These are phyloP conservation scores for Telmatherina bonti DNA, from an alignment of 2,797 vertebrate genomes.

Conservation along the genomic window DNA sequence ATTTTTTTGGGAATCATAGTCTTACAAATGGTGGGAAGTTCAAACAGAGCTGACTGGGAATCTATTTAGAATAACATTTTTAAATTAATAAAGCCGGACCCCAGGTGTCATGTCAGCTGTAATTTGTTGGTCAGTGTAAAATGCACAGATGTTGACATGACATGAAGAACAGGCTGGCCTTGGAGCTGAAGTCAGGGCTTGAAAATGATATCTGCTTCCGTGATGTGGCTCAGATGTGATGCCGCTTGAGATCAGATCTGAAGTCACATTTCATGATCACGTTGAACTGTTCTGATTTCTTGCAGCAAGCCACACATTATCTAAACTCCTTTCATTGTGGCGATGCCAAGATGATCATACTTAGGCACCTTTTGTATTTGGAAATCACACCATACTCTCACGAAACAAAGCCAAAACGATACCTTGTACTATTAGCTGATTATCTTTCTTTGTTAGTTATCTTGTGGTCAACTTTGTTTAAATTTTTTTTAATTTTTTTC, in stretches of 20 bases:
- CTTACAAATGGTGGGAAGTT: conserved; percentile 33
- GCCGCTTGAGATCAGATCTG: neutral
- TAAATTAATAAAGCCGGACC: conserved; percentile 31
- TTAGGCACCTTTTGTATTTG: conserved; percentile 53
- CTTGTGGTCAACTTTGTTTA: neutral
- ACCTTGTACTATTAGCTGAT: conserved; percentile 56
- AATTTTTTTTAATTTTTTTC: conserved; percentile 2
- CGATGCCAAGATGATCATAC: conserved; percentile 41
- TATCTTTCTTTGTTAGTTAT: conserved; percentile 47
- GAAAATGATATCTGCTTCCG: conserved; percentile 16
- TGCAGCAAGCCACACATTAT: conserved; percentile 16
- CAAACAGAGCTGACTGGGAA: conserved; percentile 21
- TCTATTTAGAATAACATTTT: conserved; percentile 39
- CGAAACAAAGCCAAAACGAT: conserved; percentile 57
- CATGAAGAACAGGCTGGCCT: conserved; percentile 26
- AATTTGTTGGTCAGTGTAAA: conserved; percentile 71
- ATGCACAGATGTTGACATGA: conserved; percentile 47
- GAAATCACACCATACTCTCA: conserved; percentile 56
- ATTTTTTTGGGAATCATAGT: conserved; percentile 59
- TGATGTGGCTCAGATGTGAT: neutral
- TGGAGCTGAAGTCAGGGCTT: conserved; percentile 47
- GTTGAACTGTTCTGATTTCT: conserved; percentile 30
- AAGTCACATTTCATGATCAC: conserved; percentile 24
- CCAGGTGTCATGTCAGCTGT: conserved; percentile 65
- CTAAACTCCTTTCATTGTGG: conserved; percentile 18